These are phyloP conservation scores for Amazona guildingii DNA, from an alignment of 2,113 vertebrate species.

Conservation along the genomic window DNA sequence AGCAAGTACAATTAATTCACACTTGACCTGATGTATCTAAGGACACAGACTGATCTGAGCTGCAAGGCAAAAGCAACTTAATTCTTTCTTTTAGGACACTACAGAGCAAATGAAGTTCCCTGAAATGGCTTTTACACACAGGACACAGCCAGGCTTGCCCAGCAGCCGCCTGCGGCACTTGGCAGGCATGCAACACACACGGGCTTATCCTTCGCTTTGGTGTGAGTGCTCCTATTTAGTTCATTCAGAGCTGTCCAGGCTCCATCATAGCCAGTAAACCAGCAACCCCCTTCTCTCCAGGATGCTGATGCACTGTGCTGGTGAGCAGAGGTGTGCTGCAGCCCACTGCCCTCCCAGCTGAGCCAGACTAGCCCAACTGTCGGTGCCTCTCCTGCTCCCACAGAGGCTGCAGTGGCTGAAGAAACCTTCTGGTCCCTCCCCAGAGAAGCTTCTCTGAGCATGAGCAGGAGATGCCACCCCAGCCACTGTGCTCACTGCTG, in stretches of 20 bases:
- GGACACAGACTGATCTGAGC: not conserved
- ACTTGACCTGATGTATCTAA: not conserved
- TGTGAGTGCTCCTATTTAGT: accelerated
- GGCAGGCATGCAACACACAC: accelerated
- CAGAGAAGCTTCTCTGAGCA: not conserved
- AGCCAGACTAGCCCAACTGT: not conserved
- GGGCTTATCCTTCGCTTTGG: not conserved
- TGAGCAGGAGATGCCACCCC: not conserved
- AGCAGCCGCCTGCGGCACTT: accelerated
- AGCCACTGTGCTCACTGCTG: not conserved
- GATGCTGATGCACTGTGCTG: not conserved
- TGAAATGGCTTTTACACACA: not conserved
- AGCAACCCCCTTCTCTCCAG: not conserved
- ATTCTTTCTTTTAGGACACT: not conserved
- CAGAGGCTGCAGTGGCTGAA: not conserved
- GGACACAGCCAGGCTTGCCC: not conserved
- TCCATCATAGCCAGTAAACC: accelerated
- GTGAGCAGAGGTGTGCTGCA: not conserved
- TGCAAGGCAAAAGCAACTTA: not conserved
- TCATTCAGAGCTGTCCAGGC: not conserved
- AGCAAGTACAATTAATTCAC: not conserved
- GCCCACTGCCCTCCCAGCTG: not conserved
- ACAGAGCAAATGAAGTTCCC: not conserved
- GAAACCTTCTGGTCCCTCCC: not conserved
- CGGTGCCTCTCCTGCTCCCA: not conserved